phyloP scores from a whole-genome alignment of 2,113 vertebrate species.

The Sapajus apella region DNA sequence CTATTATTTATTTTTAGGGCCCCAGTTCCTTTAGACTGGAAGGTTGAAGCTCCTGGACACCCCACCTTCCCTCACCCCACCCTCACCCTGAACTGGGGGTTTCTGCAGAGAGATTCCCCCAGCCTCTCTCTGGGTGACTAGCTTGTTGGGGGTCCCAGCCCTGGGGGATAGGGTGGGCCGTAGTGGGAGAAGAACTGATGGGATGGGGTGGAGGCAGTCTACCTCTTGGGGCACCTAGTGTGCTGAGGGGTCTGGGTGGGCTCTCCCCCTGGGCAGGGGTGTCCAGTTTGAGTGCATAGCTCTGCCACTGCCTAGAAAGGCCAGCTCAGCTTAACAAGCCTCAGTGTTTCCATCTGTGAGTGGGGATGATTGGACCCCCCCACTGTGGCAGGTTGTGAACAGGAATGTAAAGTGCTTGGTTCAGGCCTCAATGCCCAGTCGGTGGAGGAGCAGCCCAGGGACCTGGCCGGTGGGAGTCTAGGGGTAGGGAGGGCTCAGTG shows the following conservation, averaged over 20 bases:
- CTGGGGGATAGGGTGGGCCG: no score
- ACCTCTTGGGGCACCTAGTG: rapidly evolving
- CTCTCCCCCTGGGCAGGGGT: not conserved
- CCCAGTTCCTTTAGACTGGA: not conserved
- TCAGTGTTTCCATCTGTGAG: not conserved
- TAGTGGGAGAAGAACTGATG: not conserved
- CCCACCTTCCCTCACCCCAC: rapidly evolving
- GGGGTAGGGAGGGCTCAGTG: not conserved
- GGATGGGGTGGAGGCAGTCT: not conserved
- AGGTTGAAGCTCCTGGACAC: not conserved
- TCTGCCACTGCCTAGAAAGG: not conserved
- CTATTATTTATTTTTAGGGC: not conserved
- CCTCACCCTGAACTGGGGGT: not conserved
- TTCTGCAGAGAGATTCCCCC: not conserved
- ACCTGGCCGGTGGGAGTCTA: not conserved
- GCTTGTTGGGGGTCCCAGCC: not conserved
- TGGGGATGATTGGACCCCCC: no score
- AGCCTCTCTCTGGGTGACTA: not conserved
- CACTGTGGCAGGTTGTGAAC: not conserved
- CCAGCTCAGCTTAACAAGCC: not conserved
- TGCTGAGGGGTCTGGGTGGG: not conserved
- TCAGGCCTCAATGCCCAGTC: not conserved
- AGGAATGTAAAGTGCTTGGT: not conserved
- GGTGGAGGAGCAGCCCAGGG: not conserved
- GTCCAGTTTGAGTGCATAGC: not conserved